Evolutionary conservation across 2,888 invertebrate genomes (phyloP).

Genomic region (Lepidonotus clava): DNA sequence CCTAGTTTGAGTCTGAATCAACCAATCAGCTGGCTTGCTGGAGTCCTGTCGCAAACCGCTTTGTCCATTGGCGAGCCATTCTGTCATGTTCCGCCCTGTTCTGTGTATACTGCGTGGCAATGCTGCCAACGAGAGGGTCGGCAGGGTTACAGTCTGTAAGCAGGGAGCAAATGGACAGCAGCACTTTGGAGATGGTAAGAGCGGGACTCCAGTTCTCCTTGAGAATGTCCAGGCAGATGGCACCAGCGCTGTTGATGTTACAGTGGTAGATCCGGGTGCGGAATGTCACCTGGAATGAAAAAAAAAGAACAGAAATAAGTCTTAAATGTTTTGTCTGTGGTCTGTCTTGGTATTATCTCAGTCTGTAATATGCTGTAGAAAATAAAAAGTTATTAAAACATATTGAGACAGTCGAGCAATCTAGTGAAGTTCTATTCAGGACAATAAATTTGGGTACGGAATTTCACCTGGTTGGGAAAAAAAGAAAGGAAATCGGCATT

Average conservation of each 20-base stretch:
- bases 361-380: too few species aligned
- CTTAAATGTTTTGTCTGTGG: too few species aligned
- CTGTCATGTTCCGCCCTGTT: conserved; percentile 98
- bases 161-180: conserved; percentile 97
- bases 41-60: conserved; percentile 90
- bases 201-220: conserved; percentile 99
- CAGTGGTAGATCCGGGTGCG: conserved; percentile 99
- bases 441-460: too few species aligned
- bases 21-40: conserved; percentile 48
- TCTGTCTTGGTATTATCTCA: too few species aligned
- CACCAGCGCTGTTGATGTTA: conserved; percentile 99
- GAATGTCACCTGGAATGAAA: conserved; percentile 84
- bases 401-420: too few species aligned
- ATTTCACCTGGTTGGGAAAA: too few species aligned
- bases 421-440: too few species aligned
- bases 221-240: conserved; percentile 97
- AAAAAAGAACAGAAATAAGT: conserved; percentile 4
- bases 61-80: conserved; percentile 99
- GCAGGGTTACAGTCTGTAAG: conserved; percentile 99
- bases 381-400: too few species aligned
- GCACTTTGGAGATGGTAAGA: conserved; percentile 97
- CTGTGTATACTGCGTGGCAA: conserved; percentile 98
- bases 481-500: too few species aligned
- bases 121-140: conserved; percentile 98
- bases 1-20: not conserved